Evolutionary conservation across 2,888 invertebrate species (phyloP).

Genomic region (Spilarctia lutea): DNA sequence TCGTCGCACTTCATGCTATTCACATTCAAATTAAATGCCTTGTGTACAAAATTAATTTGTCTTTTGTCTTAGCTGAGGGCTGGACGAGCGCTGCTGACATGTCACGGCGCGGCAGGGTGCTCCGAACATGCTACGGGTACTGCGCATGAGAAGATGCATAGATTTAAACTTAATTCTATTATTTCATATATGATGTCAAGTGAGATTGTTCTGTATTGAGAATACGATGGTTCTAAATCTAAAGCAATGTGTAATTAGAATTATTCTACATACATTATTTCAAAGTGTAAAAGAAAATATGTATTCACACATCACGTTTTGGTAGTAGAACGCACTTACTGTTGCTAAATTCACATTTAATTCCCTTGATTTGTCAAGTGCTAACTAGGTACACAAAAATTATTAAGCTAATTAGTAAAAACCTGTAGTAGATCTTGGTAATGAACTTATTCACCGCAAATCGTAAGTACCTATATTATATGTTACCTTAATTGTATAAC

Average conservation of each 20-base stretch:
- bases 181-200: conserved; percentile 29
- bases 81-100: conserved; percentile 72
- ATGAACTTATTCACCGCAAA: no score
- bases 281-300: no score
- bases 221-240: conserved; percentile 1
- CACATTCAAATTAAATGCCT: conserved; percentile 86
- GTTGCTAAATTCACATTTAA: neutral
- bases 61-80: conserved; percentile 82
- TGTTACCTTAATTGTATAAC: no score
- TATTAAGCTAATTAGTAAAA: no score
- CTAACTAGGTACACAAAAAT: no score
- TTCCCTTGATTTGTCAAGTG: no score
- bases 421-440: no score
- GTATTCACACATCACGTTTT: no score
- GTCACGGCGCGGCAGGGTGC: conserved; percentile 79
- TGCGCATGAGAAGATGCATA: conserved; percentile 27
- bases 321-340: neutral
- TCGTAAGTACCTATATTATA: no score
- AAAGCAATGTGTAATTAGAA: neutral
- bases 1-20: conserved; percentile 87
- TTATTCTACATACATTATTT: neutral
- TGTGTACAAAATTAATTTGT: conserved; percentile 87
- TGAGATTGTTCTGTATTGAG: conserved; percentile 31
- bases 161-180: conserved; percentile 47
- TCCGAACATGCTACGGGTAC: conserved; percentile 31